These are phyloP conservation scores for Drosophila subsilvestris DNA, from an alignment of 2,888 invertebrate genomes.

Conservation along the genomic window DNA sequence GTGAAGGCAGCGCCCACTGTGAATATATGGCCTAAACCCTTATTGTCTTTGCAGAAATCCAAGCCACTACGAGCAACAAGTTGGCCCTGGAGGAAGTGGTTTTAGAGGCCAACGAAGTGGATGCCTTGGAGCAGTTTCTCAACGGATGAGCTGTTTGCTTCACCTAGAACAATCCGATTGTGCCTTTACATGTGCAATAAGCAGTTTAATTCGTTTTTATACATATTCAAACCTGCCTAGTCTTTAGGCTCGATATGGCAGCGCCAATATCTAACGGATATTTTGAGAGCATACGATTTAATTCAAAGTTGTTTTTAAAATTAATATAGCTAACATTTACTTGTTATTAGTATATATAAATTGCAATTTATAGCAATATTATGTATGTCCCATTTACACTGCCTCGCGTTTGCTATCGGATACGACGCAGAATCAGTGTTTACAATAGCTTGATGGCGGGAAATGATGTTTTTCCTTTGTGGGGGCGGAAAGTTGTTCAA, in stretches of 20 bases:
- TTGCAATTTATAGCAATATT: too few relatives aligned
- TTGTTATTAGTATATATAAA: background rate
- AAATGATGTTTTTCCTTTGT: too few relatives aligned
- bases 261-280: too few relatives aligned
- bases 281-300: too few relatives aligned
- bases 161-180: conserved; percentile 17
- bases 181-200: conserved; percentile 56
- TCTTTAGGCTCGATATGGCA: background rate
- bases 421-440: too few relatives aligned
- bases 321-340: conserved; percentile 1
- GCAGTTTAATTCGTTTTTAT: conserved; percentile 18
- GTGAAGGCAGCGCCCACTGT: conserved; percentile 36
- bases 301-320: background rate
- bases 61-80: conserved; percentile 72
- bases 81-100: conserved; percentile 87
- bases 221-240: background rate
- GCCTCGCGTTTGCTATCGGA: too few relatives aligned
- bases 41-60: conserved; percentile 64
- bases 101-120: conserved; percentile 85
- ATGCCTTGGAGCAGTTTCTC: conserved; percentile 87
- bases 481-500: too few relatives aligned
- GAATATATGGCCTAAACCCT: background rate
- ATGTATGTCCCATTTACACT: too few relatives aligned
- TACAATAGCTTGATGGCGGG: too few relatives aligned
- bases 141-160: conserved; percentile 81